These are phyloP conservation scores for Muscicapa striata DNA, from an alignment of 2,797 vertebrate genomes.

Conservation along the genomic window DNA sequence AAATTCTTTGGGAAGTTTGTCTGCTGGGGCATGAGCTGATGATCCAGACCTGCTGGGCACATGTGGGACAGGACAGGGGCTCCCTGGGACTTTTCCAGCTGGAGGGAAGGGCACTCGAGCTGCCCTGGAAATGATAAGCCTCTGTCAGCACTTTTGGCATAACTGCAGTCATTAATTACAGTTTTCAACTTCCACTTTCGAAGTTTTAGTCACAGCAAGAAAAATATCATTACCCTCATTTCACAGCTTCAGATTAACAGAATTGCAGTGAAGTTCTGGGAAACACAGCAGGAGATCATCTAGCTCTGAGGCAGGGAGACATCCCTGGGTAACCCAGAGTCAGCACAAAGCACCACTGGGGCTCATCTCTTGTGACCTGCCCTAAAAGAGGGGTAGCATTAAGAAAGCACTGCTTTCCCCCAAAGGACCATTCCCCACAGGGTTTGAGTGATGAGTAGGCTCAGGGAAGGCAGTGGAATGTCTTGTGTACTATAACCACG, in stretches of 20 bases:
- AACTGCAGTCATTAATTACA: not conserved
- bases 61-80: not conserved
- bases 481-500: not conserved
- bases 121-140: not conserved
- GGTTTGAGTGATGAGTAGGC: not conserved
- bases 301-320: not conserved
- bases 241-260: not conserved
- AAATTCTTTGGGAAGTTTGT: not conserved
- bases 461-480: not conserved
- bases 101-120: not conserved
- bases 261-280: not conserved
- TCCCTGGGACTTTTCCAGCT: accelerated
- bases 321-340: not conserved
- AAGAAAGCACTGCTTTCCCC: not conserved
- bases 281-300: not conserved
- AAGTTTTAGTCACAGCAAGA: not conserved
- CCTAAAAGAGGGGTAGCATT: not conserved
- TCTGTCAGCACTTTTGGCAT: not conserved
- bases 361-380: not conserved
- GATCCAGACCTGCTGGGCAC: not conserved
- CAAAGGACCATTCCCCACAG: not conserved
- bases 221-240: not conserved
- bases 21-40: not conserved
- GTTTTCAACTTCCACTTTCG: not conserved
- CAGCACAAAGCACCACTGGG: accelerated